Conservation (phyloP, 2,888 invertebrate species). For the Hesperia comma region DNA sequence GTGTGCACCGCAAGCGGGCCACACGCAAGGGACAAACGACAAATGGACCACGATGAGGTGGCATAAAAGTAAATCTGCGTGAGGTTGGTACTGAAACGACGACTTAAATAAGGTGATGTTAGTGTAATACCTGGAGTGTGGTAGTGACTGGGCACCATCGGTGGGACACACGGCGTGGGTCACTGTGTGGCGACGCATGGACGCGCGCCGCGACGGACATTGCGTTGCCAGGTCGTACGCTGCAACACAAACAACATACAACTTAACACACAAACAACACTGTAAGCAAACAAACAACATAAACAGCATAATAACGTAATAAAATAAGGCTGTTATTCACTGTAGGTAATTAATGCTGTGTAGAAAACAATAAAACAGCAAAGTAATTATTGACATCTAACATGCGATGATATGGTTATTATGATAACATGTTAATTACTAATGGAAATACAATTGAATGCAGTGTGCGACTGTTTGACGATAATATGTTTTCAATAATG, state of each 20-base stretch:
- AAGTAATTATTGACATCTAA: constrained; percentile 6
- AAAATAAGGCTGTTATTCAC: constrained; percentile 17
- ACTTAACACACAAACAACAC: background rate
- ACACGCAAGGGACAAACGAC: no score
- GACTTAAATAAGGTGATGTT: no score
- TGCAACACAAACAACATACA: constrained; percentile 52
- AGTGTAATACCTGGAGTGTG: constrained; percentile 87
- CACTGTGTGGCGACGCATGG: constrained; percentile 87
- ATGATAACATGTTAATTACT: background rate
- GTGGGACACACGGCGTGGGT: constrained; percentile 81
- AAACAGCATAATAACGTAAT: constrained; percentile 1
- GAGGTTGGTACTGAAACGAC: no score
- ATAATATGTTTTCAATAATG: no score
- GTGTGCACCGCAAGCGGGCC: no score
- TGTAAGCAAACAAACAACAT: background rate
- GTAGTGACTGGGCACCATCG: constrained; percentile 86
- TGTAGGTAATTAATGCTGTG: constrained; percentile 17
- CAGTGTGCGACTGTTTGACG: background rate
- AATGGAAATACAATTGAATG: background rate
- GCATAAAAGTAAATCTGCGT: no score
- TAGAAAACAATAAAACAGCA: background rate
- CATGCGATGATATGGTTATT: background rate
- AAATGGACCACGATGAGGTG: no score
- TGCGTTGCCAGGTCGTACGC: constrained; percentile 94
- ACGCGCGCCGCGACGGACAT: constrained; percentile 88